These are phyloP conservation scores for Mionectes olivaceus DNA, from an alignment of 2,797 vertebrate genomes.

Conservation along the genomic window DNA sequence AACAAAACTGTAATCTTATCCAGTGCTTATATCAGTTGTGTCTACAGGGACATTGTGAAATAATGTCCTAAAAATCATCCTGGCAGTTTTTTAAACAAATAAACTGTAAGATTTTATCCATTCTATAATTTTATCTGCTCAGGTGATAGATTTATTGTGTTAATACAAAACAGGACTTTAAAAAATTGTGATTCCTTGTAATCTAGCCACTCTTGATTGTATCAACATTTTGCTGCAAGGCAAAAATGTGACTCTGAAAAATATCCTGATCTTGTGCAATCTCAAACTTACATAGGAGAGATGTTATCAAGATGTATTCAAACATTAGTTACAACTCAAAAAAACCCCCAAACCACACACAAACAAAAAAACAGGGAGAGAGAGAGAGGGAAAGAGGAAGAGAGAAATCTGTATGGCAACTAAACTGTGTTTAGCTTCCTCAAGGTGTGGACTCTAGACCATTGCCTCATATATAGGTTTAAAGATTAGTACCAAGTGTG, in stretches of 20 bases:
- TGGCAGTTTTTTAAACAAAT: constrained; percentile 73
- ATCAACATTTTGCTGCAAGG: constrained; percentile 55
- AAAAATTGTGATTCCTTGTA: constrained; percentile 72
- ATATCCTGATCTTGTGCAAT: constrained; percentile 40
- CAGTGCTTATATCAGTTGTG: not conserved
- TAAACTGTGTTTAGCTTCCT: constrained; percentile 25
- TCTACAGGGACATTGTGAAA: constrained; percentile 36
- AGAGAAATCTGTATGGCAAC: not conserved
- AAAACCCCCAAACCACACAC: not conserved
- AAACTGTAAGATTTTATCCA: constrained; percentile 66
- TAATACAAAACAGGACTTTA: constrained; percentile 68
- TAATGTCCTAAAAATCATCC: constrained; percentile 61
- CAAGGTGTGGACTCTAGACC: not conserved
- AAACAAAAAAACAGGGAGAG: not conserved
- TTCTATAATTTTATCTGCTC: constrained; percentile 60
- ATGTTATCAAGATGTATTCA: constrained; percentile 53
- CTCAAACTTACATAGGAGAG: constrained; percentile 47
- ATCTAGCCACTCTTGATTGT: constrained; percentile 66
- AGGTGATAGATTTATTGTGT: constrained; percentile 76
- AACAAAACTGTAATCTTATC: constrained; percentile 18
- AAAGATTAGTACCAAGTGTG: not conserved
- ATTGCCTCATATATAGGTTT: not conserved
- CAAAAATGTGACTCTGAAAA: constrained; percentile 69
- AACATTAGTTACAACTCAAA: constrained; percentile 38
- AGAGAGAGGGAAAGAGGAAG: not conserved